Conservation (phyloP, 2,797 vertebrate species). For the Bryconaethiops microstoma region DNA sequence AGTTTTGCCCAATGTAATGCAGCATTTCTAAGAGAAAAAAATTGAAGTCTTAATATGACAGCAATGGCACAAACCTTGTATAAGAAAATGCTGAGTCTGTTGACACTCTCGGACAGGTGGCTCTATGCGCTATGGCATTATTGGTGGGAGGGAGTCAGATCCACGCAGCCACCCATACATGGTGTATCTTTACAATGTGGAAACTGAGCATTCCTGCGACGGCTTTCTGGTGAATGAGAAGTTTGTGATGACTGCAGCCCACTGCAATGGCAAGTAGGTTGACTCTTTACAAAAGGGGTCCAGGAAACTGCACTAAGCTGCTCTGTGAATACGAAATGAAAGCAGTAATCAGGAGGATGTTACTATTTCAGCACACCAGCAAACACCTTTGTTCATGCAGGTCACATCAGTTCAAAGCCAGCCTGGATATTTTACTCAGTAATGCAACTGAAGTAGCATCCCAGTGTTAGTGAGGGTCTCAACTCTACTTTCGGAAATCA, state of each 20-base stretch:
- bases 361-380: neutral
- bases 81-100: neutral
- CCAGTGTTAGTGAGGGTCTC: too few relatives aligned
- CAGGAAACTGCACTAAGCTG: neutral
- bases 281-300: neutral
- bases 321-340: neutral
- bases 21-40: neutral
- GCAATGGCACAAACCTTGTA: neutral
- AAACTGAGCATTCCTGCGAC: rapidly evolving
- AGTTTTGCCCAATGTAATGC: too few relatives aligned
- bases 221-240: constrained; percentile 69
- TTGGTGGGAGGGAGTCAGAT: constrained; percentile 43
- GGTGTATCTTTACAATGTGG: constrained; percentile 7
- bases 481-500: too few relatives aligned
- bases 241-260: constrained; percentile 71
- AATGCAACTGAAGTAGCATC: too few relatives aligned
- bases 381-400: too few relatives aligned
- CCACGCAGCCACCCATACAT: constrained; percentile 68
- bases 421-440: too few relatives aligned
- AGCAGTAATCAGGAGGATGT: neutral
- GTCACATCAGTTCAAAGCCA: too few relatives aligned
- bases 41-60: neutral
- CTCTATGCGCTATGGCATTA: constrained; percentile 39
- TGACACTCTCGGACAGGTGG: constrained; percentile 20
- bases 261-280: constrained; percentile 62